phyloP scores from a whole-genome alignment of 1,140 invertebrate species.

The Zophobas morio region DNA sequence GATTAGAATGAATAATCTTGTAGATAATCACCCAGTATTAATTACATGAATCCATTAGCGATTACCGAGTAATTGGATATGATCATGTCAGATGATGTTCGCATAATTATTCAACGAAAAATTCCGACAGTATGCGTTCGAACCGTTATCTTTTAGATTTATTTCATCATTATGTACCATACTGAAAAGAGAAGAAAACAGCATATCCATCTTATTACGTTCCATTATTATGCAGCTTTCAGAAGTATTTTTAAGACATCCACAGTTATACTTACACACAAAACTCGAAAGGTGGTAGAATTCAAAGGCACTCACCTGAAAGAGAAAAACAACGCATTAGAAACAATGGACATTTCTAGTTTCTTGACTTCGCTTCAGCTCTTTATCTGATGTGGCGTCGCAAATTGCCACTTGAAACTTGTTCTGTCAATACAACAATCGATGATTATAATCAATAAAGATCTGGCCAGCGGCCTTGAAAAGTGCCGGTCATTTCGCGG shows the following conservation, averaged over 20 bases:
- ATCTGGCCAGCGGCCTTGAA: conserved; percentile 13
- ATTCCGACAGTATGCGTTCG: conserved; percentile 18
- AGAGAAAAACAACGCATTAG: conserved; percentile 25
- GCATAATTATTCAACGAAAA: conserved; percentile 31
- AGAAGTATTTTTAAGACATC: neutral
- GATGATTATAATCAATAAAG: conserved; percentile 35
- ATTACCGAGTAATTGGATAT: conserved; percentile 32
- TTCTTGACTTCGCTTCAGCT: conserved; percentile 10
- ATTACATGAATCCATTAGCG: conserved; percentile 33
- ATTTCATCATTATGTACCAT: conserved; percentile 37
- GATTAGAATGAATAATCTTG: conserved; percentile 19
- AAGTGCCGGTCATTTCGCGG: conserved; percentile 2
- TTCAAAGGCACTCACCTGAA: conserved; percentile 28
- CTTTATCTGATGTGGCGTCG: conserved; percentile 38
- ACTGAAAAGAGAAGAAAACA: conserved; percentile 38
- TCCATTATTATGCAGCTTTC: conserved; percentile 33
- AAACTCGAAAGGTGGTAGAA: conserved; percentile 22
- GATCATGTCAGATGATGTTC: conserved; percentile 37
- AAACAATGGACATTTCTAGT: conserved; percentile 31
- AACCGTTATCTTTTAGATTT: conserved; percentile 32
- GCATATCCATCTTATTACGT: conserved; percentile 31
- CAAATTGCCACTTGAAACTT: conserved; percentile 38
- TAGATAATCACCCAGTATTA: conserved; percentile 30
- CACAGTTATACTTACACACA: conserved; percentile 13
- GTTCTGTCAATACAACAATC: conserved; percentile 37